These are phyloP conservation scores for Acleris holmiana DNA, from an alignment of 2,888 invertebrate genomes.

Conservation along the genomic window DNA sequence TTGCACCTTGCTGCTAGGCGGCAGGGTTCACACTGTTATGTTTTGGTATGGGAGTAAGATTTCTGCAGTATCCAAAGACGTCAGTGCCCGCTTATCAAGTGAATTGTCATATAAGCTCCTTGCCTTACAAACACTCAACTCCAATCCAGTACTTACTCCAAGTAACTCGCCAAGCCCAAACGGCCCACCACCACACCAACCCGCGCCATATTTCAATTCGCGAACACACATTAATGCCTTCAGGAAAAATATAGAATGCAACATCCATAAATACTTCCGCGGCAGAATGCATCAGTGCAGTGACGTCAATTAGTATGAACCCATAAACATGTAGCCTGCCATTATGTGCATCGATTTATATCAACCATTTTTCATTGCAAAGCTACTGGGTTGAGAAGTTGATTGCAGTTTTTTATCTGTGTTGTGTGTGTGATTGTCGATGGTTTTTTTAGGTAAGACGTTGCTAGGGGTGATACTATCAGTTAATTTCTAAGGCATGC, in stretches of 20 bases:
- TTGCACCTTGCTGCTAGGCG: too few relatives aligned
- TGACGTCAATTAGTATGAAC: slow-evolving; percentile 65
- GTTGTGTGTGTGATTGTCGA: background rate
- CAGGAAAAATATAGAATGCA: slow-evolving; percentile 72
- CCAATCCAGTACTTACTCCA: background rate
- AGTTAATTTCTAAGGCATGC: too few relatives aligned
- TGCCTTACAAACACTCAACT: background rate
- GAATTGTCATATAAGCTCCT: background rate
- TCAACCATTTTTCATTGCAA: slow-evolving; percentile 18
- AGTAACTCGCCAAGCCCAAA: slow-evolving; percentile 15
- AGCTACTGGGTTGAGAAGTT: slow-evolving; percentile 28
- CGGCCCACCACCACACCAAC: slow-evolving; percentile 41
- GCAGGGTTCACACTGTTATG: too few relatives aligned
- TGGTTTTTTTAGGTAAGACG: background rate
- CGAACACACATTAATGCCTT: slow-evolving; percentile 70
- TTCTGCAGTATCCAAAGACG: too few relatives aligned
- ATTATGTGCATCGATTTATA: slow-evolving; percentile 29
- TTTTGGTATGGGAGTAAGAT: too few relatives aligned
- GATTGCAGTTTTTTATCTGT: slow-evolving; percentile 2
- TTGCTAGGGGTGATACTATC: too few relatives aligned
- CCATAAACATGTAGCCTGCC: slow-evolving; percentile 50
- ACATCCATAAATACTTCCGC: slow-evolving; percentile 60
- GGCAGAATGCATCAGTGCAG: slow-evolving; percentile 54
- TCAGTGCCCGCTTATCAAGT: too few relatives aligned
- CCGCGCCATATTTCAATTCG: slow-evolving; percentile 68